phyloP scores from a whole-genome alignment of 2,888 invertebrate genomes.

The Platycheirus albimanus region DNA sequence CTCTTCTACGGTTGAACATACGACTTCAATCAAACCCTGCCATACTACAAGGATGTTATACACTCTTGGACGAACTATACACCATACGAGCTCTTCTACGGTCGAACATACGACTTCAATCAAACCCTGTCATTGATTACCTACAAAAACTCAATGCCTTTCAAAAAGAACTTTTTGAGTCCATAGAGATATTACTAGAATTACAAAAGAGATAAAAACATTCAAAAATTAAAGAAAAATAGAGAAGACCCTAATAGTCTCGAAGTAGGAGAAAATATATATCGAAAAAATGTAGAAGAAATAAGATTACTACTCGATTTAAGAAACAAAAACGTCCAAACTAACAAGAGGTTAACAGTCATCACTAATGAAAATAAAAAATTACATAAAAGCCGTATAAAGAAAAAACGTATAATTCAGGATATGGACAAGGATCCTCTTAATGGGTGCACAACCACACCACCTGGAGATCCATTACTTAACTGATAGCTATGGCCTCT shows the following conservation, averaged over 20 bases:
- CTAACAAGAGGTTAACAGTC: neutral
- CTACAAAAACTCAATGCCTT: slow-evolving; percentile 23
- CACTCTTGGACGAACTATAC: slow-evolving; percentile 31
- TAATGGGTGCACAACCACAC: slow-evolving; percentile 17
- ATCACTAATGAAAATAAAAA: neutral
- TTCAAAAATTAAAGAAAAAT: slow-evolving; percentile 28
- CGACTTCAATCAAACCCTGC: slow-evolving; percentile 4
- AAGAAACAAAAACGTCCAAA: slow-evolving; percentile 8
- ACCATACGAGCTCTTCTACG: slow-evolving; percentile 49
- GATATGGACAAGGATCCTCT: neutral
- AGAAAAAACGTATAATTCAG: neutral
- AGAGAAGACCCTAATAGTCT: slow-evolving; percentile 17
- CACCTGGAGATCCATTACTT: slow-evolving; percentile 42
- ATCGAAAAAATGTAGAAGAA: slow-evolving; percentile 22
- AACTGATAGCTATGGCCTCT: slow-evolving; percentile 29
- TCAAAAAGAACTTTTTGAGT: slow-evolving; percentile 19
- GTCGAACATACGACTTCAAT: slow-evolving; percentile 27
- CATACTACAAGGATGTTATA: too few species aligned
- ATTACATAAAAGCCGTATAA: neutral
- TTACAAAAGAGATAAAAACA: slow-evolving; percentile 15
- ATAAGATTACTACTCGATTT: slow-evolving; percentile 24
- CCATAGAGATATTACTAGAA: slow-evolving; percentile 12
- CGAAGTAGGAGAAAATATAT: slow-evolving; percentile 20
- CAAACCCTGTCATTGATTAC: slow-evolving; percentile 1
- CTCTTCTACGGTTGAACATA: slow-evolving; percentile 36